phyloP scores from a whole-genome alignment of 2,113 vertebrate genomes.

The Hippoglossus stenolepis region DNA sequence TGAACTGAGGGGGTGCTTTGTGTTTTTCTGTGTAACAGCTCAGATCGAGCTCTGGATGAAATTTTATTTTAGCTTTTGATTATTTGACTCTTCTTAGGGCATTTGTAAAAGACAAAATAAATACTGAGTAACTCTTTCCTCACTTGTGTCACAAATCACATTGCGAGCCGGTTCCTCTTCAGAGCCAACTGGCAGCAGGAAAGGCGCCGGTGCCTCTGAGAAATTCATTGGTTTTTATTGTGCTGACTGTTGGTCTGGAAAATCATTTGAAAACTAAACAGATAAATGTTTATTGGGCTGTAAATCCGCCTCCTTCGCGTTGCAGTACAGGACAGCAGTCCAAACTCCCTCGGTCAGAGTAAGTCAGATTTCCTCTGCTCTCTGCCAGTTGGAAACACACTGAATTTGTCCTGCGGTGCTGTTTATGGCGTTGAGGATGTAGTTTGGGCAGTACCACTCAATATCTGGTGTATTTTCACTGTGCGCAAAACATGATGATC shows the following conservation, averaged over 20 bases:
- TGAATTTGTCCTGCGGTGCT: too few species aligned
- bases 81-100: background rate
- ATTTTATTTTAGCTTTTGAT: background rate
- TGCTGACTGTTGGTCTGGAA: slow-evolving; percentile 58
- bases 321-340: slow-evolving; percentile 15
- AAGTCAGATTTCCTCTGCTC: slow-evolving; percentile 6
- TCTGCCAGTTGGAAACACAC: background rate
- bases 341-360: slow-evolving; percentile 2
- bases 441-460: slow-evolving; percentile 18
- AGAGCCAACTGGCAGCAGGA: slow-evolving; percentile 1
- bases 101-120: slow-evolving; percentile 12
- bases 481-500: background rate
- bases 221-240: slow-evolving; percentile 45
- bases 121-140: background rate
- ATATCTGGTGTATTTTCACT: background rate
- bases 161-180: slow-evolving; percentile 16
- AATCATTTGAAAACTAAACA: slow-evolving; percentile 58
- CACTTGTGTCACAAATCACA: background rate
- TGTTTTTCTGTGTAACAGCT: background rate
- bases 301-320: slow-evolving; percentile 21
- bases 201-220: background rate
- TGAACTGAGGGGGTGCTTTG: background rate
- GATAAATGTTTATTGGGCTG: slow-evolving; percentile 60
- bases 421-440: slow-evolving; percentile 10
- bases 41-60: background rate